Evolutionary conservation across 1,140 invertebrate species (phyloP).

Genomic region (Drosophila repleta): DNA sequence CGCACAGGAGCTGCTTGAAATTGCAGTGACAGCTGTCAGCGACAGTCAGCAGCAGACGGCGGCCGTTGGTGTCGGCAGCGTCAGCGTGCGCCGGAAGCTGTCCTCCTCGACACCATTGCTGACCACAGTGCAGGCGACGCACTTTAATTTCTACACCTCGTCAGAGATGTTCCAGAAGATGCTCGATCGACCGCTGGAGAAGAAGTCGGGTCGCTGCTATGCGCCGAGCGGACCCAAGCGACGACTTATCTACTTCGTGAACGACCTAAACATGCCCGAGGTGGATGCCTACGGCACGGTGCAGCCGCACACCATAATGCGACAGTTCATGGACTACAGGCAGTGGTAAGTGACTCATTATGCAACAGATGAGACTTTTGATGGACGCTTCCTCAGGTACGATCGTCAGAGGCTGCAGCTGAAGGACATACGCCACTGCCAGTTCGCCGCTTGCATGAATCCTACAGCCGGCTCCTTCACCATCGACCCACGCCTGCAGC

Average conservation of each 20-base stretch:
- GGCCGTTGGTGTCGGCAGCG: conserved; percentile 1
- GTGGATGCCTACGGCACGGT: conserved; percentile 97
- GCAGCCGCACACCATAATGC: conserved; percentile 96
- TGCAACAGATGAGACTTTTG: no score
- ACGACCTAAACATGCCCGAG: conserved; percentile 99
- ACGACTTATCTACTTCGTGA: conserved; percentile 96
- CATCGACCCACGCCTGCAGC: conserved; percentile 95
- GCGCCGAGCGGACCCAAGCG: conserved; percentile 94
- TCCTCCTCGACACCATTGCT: conserved; percentile 62
- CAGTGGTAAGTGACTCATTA: conserved; percentile 90
- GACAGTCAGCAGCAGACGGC: conserved; percentile 27
- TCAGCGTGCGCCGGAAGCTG: conserved; percentile 47
- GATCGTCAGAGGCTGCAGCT: conserved; percentile 93
- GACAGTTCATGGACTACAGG: conserved; percentile 97
- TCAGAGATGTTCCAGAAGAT: conserved; percentile 96
- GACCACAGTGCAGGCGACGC: conserved; percentile 91
- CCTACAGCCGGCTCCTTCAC: conserved; percentile 97
- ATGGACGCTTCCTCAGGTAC: conserved; percentile 83
- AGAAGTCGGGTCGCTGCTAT: conserved; percentile 96
- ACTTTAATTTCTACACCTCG: conserved; percentile 98
- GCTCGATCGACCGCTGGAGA: conserved; percentile 96
- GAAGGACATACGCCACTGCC: conserved; percentile 97
- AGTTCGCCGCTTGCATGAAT: conserved; percentile 98
- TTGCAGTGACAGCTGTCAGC: conserved; percentile 61
- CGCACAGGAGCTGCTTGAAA: conserved; percentile 71